Evolutionary conservation across 2,888 invertebrate species (phyloP).

Genomic region (Mylabris sibirica): DNA sequence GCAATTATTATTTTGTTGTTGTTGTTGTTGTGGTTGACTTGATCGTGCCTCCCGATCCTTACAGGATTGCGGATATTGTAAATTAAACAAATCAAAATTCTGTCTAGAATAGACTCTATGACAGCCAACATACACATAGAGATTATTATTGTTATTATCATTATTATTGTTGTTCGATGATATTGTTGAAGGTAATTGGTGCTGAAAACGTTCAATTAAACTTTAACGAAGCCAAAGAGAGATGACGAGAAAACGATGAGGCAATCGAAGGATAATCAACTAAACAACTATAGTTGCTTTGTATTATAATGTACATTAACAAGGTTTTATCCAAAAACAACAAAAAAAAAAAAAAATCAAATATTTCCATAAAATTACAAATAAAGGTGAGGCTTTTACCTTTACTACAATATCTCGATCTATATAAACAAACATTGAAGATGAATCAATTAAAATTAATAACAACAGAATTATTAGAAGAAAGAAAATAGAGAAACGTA

Average conservation of each 20-base stretch:
- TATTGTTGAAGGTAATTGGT: constrained; percentile 10
- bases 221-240: constrained; percentile 6
- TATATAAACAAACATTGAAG: neutral
- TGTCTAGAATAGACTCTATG: constrained; percentile 25
- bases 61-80: constrained; percentile 36
- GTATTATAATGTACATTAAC: constrained; percentile 3
- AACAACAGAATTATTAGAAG: neutral
- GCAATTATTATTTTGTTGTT: constrained; percentile 19
- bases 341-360: no score
- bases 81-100: constrained; percentile 36
- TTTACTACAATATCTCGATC: neutral
- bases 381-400: neutral
- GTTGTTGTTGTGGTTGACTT: constrained; percentile 11
- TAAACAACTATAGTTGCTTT: constrained; percentile 3
- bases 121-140: constrained; percentile 20
- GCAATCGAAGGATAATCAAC: neutral
- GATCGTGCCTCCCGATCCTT: constrained; percentile 36
- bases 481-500: neutral
- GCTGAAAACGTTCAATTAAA: constrained; percentile 12
- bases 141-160: neutral
- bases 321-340: neutral
- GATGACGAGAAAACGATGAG: neutral
- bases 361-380: neutral
- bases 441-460: constrained; percentile 3
- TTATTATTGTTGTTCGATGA: constrained; percentile 1